Base-by-base conservation (phyloP, 2,888 invertebrate genomes). In the Drosophila engyochracea region DNA sequence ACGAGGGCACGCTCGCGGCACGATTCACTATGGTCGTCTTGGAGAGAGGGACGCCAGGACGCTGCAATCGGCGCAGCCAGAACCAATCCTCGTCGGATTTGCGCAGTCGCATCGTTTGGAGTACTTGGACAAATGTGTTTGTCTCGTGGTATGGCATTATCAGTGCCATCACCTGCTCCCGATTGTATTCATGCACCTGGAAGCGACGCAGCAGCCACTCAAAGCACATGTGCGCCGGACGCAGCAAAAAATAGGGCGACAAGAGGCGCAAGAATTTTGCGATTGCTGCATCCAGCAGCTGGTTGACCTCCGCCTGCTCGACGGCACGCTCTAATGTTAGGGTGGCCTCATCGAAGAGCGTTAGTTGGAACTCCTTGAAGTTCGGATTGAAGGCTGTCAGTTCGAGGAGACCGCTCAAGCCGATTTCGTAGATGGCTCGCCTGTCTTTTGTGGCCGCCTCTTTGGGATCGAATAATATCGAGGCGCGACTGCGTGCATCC, bases 191-290 rank as follows among this genome's bases (percentile, higher is more conserved):
- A 87, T 99, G 97, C 73, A 99, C 96, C 79, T 96, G 96, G 92
- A 96, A 99, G 82, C 98, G 95, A 89, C 97, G 95, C 54, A 99
- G 96, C 4, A 99, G 94, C 99, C 99, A 99, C 94, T 99, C 99
- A 55, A 99, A 93, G 3, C 98, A 96, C 94, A 98, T 97, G 81
- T 98, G 98, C 0, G 95, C 93, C 10, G 96, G 95, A 84, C 96
- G 97, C 0, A 98, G 94, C 59, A 98, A 94, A 82, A 99, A 96
- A 92, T 98, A 99, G 0, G 99, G 99, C 1, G 98, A 97, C 6
- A 99, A 84, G 44, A 96, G 94, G 3, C 96, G 93, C 0, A 99
- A 94, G 93, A 99, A 99, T 76, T 96, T 96, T 63, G 95, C 95
- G 30, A 99, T 96, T 5, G 95, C 95, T 47, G 94, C 94, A 93